Evolutionary conservation across 2,113 vertebrate species (phyloP).

Genomic region (Corythaeola cristata): DNA sequence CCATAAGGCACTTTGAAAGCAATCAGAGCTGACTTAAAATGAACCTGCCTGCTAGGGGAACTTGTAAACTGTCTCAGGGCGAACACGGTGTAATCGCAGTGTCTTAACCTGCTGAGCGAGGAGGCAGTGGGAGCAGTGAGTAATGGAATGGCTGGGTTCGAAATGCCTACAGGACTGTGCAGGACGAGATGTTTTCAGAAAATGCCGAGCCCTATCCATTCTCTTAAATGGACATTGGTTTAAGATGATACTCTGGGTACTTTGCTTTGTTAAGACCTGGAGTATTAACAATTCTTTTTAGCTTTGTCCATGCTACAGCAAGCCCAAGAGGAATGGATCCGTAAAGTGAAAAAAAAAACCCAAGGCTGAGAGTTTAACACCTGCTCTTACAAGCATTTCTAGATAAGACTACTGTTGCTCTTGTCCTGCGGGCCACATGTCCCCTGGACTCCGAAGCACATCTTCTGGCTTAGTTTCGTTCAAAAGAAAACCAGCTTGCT

Average conservation of each 20-base stretch:
- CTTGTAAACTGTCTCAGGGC: neutral
- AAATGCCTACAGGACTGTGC: neutral
- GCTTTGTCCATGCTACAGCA: neutral
- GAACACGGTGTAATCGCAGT: fast-evolving
- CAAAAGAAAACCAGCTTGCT: neutral
- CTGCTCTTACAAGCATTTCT: neutral
- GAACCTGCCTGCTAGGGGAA: neutral
- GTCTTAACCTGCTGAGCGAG: neutral
- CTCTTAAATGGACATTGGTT: neutral
- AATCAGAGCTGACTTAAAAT: neutral
- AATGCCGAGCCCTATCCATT: neutral
- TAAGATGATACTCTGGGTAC: neutral
- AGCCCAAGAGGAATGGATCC: neutral
- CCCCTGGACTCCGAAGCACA: neutral
- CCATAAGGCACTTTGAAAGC: neutral
- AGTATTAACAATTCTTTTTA: neutral
- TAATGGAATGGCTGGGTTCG: neutral
- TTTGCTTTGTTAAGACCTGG: neutral
- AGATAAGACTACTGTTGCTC: neutral
- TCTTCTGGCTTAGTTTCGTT: neutral
- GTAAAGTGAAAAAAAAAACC: neutral
- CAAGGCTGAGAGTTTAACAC: neutral
- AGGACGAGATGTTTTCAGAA: neutral
- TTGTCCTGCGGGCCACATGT: fast-evolving
- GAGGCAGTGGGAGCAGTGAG: neutral